Conservation (phyloP, 2,797 vertebrate genomes). For the Gobio occitaniae region DNA sequence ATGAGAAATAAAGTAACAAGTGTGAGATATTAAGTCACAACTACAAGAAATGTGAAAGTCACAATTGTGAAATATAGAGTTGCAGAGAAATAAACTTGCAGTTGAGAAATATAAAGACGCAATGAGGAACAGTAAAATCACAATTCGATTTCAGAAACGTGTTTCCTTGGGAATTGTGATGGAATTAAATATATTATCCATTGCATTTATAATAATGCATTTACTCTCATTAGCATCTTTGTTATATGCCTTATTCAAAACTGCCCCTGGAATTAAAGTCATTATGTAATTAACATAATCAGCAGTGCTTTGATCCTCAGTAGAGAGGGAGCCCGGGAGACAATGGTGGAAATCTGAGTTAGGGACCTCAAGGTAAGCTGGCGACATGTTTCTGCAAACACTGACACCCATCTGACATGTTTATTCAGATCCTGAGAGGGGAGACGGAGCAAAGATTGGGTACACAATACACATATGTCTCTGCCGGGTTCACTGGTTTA, state of each 20-base stretch:
- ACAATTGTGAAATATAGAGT: not conserved
- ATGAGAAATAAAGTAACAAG: not conserved
- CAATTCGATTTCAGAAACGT: not conserved
- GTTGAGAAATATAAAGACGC: not conserved
- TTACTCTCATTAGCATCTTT: slow-evolving; percentile 27
- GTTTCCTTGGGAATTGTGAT: not conserved
- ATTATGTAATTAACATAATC: slow-evolving; percentile 44
- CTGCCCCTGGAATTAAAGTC: slow-evolving; percentile 14
- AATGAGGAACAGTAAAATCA: not conserved
- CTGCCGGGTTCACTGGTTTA: not conserved
- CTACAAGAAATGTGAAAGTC: not conserved
- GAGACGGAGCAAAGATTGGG: slow-evolving; percentile 5
- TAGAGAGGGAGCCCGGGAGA: slow-evolving; percentile 16
- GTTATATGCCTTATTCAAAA: not conserved
- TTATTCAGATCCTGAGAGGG: slow-evolving; percentile 34
- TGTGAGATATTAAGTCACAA: not conserved
- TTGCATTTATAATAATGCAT: not conserved
- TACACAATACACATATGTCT: slow-evolving; percentile 9
- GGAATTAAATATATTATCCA: slow-evolving; percentile 10
- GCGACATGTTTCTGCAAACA: slow-evolving; percentile 40
- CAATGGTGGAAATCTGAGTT: slow-evolving; percentile 24
- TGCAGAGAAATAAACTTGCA: not conserved
- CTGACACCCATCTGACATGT: slow-evolving; percentile 49
- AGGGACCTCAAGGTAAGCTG: slow-evolving; percentile 23
- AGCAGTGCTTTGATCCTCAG: not conserved